Evolutionary conservation across 2,888 invertebrate species (phyloP), one percentile per base, ranked within the genome.

Genomic region (Iphiclides podalirius): DNA sequence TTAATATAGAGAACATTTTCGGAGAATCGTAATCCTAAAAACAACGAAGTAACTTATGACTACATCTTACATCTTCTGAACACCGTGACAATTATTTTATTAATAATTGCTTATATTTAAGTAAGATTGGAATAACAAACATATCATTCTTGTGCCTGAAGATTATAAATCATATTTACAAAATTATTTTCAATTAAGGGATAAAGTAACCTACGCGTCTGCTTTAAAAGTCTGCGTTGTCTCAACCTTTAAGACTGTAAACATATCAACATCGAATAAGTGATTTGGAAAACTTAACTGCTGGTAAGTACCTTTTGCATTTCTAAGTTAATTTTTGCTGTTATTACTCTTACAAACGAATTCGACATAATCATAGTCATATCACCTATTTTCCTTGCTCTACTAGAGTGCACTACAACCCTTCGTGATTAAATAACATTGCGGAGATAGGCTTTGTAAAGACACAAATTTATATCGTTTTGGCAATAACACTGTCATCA

Each of bases 81-180:
- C 37, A 52, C 52, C 40, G 55, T 60, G 58, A 20, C 49, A 47
- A 58, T 54, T 39, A 52, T 49, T 52, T 36, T 37, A 55, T 14
- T 75, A 76, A 63, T 61, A 68, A 54, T 69, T 72, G 66, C 61
- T 54, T 60, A 63, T 70, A 75, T 71, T 63, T 70, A 76, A 71
- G 66, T 45, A 45, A 40, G 35, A 39, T 44, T 38, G 23, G 39
- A 34, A 49, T 16, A 33, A 72, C 75, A 84, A 83, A 86, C 86
- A 87, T 87, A 87, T 87, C 86, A 86, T 75, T 64, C 70, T 60
- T 78, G 86, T 87, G 87, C 86, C 86, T 86, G 69, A 81, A 85
- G 65, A 64, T 57, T 66, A 73, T 72, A 71, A 67, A 54, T 47
- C 44, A 53, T 48, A 54, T 63, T 58, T 60, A 58, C 47, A 53